Percentiles rank a stretch among this genome's conserved stretches.
These are phyloP conservation scores for Sisyra terminalis DNA, from an alignment of 2,888 invertebrate species.

Conservation along the genomic window DNA sequence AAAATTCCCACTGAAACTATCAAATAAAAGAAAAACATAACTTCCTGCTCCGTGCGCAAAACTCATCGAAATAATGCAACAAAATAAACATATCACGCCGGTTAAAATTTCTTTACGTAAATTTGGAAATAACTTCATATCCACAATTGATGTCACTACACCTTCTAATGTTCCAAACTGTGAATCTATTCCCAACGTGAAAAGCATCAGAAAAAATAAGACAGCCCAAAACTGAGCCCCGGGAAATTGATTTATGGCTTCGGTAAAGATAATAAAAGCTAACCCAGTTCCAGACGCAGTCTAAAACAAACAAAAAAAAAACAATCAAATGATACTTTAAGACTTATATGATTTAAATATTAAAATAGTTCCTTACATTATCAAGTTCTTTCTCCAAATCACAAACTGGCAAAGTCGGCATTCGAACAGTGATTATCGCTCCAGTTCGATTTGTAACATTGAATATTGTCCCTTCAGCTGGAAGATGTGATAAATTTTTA, in stretches of 20 bases:
- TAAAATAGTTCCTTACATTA: conserved; percentile 45
- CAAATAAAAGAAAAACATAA: conserved; percentile 85
- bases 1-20: conserved; percentile 87
- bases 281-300: conserved; percentile 92
- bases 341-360: neutral
- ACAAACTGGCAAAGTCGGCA: conserved; percentile 56
- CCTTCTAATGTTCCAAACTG: conserved; percentile 94
- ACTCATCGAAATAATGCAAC: conserved; percentile 72
- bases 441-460: conserved; percentile 33
- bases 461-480: conserved; percentile 36
- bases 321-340: conserved; percentile 10
- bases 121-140: conserved; percentile 87
- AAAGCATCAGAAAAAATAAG: conserved; percentile 91
- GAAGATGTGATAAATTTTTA: conserved; percentile 28
- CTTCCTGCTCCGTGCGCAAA: conserved; percentile 89
- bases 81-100: conserved; percentile 61
- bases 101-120: conserved; percentile 78
- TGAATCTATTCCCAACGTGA: conserved; percentile 90
- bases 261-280: conserved; percentile 94
- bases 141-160: conserved; percentile 87
- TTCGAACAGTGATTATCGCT: conserved; percentile 35
- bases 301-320: conserved; percentile 33
- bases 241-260: conserved; percentile 95
- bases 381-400: conserved; percentile 74
- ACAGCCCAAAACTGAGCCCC: conserved; percentile 93